A percentile compares a stretch with the other conserved stretches of the same genome.
phyloP scores from a whole-genome alignment of 2,797 vertebrate genomes.

The Halcyon smyrnensis region DNA sequence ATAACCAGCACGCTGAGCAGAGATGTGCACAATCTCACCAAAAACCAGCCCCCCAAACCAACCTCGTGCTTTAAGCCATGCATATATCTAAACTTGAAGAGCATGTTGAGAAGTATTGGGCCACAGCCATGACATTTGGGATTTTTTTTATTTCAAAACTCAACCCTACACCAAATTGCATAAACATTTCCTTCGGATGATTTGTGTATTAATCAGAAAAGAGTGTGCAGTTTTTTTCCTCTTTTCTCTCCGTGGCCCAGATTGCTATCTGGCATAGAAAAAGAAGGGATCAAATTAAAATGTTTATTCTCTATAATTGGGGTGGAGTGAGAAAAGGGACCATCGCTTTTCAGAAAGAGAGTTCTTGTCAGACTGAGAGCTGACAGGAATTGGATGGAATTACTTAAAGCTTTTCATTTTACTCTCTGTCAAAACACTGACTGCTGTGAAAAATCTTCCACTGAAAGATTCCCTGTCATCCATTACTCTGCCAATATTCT shows the following conservation, averaged over 20 bases:
- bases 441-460: not conserved
- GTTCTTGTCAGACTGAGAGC: not conserved
- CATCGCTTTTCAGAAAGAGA: not conserved
- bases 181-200: not conserved
- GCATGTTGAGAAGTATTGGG: not conserved
- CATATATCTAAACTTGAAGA: not conserved
- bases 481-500: not conserved
- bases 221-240: not conserved
- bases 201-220: not conserved
- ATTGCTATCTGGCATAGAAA: not conserved
- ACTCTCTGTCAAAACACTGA: not conserved
- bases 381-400: not conserved
- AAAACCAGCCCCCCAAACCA: no score
- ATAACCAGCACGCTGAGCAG: not conserved
- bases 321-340: not conserved
- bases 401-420: not conserved
- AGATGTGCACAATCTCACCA: not conserved
- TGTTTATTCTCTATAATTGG: not conserved
- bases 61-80: not conserved
- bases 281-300: not conserved
- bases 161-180: not conserved
- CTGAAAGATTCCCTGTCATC: not conserved
- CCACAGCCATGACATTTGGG: not conserved
- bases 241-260: not conserved
- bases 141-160: not conserved